These are phyloP conservation scores for Choloepus hoffmanni DNA, from an alignment of 2,113 vertebrate genomes.

Conservation along the genomic window DNA sequence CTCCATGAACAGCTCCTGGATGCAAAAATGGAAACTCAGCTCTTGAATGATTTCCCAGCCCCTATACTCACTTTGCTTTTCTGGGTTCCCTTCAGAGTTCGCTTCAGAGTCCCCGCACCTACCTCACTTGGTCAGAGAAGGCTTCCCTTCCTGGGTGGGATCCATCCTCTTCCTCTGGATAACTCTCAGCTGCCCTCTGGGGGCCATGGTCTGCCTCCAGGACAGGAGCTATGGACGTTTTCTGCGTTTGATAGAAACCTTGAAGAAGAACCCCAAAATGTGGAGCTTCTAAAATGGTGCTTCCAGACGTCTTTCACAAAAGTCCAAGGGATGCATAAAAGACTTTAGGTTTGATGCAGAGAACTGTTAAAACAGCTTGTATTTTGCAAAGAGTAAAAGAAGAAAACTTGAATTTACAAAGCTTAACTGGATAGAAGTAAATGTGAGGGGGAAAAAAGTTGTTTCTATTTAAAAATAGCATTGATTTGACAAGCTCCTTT, in stretches of 20 bases:
- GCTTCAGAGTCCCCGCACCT: background rate
- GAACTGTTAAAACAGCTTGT: constrained; percentile 53
- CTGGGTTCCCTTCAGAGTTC: background rate
- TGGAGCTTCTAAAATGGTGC: background rate
- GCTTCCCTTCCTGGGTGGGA: background rate
- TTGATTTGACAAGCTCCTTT: background rate
- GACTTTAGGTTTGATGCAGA: background rate
- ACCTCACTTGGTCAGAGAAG: background rate
- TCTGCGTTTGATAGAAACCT: background rate
- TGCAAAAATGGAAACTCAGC: background rate
- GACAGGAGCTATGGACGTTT: too few species aligned
- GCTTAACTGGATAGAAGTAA: constrained; percentile 19
- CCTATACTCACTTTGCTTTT: background rate
- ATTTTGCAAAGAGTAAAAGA: constrained; percentile 50
- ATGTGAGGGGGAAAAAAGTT: background rate
- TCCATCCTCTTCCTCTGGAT: background rate
- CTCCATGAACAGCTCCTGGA: background rate
- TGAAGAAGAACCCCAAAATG: background rate
- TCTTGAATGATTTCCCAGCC: background rate
- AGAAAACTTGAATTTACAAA: constrained; percentile 25
- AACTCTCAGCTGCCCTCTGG: background rate
- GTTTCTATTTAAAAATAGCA: constrained; percentile 41
- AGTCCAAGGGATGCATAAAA: background rate
- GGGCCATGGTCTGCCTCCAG: background rate
- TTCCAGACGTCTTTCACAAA: background rate